Evolutionary conservation across 2,113 vertebrate genomes (phyloP).

Genomic region (Thermophis baileyi): DNA sequence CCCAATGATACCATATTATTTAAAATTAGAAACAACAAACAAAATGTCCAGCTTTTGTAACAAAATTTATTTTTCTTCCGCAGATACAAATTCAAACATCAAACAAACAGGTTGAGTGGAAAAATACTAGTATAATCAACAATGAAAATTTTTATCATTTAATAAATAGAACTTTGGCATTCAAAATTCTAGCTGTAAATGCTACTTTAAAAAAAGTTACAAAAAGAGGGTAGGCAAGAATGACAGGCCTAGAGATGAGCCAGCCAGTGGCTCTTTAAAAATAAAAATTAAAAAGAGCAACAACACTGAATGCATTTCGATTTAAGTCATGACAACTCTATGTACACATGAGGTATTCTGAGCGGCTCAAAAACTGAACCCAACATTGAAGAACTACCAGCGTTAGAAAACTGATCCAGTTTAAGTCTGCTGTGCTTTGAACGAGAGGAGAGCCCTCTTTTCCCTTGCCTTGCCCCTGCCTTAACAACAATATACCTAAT

Average conservation of each 20-base stretch:
- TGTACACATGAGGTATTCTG: constrained; percentile 81
- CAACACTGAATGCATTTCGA: constrained; percentile 67
- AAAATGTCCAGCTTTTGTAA: constrained; percentile 60
- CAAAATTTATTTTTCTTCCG: constrained; percentile 81
- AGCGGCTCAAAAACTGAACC: constrained; percentile 72
- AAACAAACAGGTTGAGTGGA: constrained; percentile 78
- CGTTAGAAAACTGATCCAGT: constrained; percentile 66
- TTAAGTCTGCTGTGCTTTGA: constrained; percentile 69
- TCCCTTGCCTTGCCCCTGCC: constrained; percentile 44
- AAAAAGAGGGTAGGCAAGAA: constrained; percentile 74
- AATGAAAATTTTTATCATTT: constrained; percentile 76
- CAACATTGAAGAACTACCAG: constrained; percentile 68
- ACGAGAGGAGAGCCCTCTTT: constrained; percentile 54
- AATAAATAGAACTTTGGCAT: constrained; percentile 97
- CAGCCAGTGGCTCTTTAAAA: constrained; percentile 80
- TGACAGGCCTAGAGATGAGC: constrained; percentile 70
- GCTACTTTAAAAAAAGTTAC: constrained; percentile 78
- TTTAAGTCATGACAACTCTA: constrained; percentile 75
- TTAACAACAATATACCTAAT: constrained; percentile 53
- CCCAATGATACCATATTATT: fast-evolving
- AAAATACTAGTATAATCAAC: constrained; percentile 85
- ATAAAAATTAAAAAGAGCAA: constrained; percentile 35
- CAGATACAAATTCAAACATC: constrained; percentile 80
- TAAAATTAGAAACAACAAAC: background rate
- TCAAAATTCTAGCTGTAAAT: constrained; percentile 92